Evolutionary conservation across 2,113 vertebrate species (phyloP).

Genomic region (Melanostigma gelatinosum): DNA sequence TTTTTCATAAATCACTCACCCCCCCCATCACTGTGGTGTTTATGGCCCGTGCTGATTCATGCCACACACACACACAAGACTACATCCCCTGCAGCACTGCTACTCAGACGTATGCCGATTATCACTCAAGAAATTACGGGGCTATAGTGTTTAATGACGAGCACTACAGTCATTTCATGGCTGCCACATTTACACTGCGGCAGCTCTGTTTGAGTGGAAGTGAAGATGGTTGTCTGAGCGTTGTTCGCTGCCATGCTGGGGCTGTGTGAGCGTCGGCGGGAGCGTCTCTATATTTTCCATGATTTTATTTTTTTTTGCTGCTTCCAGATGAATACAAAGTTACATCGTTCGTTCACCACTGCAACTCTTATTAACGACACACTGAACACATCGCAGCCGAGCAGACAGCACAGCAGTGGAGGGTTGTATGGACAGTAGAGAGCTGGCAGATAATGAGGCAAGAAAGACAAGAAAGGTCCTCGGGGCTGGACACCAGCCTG

Average conservation of each 20-base stretch:
- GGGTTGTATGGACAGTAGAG: not conserved
- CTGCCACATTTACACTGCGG: conserved; percentile 31
- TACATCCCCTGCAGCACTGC: not conserved
- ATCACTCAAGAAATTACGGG: conserved; percentile 43
- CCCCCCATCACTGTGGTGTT: conserved; percentile 31
- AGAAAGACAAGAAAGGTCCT: not conserved
- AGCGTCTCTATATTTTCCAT: not conserved
- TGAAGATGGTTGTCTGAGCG: conserved; percentile 20
- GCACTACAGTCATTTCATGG: conserved; percentile 49
- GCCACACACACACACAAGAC: conserved; percentile 17
- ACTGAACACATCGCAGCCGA: too few relatives aligned
- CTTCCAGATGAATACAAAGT: not conserved
- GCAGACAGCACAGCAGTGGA: conserved; percentile 1
- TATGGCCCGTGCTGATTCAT: conserved; percentile 62
- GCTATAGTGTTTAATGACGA: conserved; percentile 23
- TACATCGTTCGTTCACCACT: not conserved
- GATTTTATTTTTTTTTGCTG: not conserved
- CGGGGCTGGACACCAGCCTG: not conserved
- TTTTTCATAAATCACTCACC: conserved; percentile 24
- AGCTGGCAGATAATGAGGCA: conserved; percentile 5
- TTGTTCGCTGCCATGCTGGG: conserved; percentile 38
- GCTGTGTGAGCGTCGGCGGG: conserved; percentile 14
- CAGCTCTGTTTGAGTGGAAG: conserved; percentile 3
- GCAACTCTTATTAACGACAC: not conserved
- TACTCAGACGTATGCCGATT: conserved; percentile 16